Evolutionary conservation across 1,140 invertebrate species (phyloP).

Genomic region (Gonatopus flavifemur): DNA sequence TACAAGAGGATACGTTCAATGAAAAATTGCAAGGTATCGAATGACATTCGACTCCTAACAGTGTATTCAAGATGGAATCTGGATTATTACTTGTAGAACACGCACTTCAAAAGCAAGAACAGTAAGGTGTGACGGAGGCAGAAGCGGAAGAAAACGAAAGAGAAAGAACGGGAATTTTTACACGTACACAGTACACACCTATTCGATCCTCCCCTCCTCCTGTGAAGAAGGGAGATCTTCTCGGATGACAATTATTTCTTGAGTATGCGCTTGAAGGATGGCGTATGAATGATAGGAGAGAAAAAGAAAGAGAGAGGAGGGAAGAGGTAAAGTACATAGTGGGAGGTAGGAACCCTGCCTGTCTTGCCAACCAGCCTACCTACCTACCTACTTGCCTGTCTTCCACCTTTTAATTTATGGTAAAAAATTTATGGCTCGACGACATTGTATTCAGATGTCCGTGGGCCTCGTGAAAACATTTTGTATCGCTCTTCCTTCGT

Average conservation of each 20-base stretch:
- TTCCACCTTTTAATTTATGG: constrained; percentile 41
- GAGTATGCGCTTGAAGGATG: constrained; percentile 27
- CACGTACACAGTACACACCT: no score
- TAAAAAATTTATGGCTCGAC: constrained; percentile 39
- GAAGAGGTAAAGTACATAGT: background rate
- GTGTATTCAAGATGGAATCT: no score
- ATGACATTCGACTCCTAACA: no score
- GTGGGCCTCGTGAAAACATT: constrained; percentile 19
- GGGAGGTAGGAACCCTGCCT: constrained; percentile 5
- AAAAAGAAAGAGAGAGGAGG: background rate
- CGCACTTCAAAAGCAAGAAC: no score
- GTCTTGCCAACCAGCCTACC: no score
- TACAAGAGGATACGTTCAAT: no score
- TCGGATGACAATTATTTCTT: constrained; percentile 45
- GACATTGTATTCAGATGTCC: constrained; percentile 42
- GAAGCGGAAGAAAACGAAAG: background rate
- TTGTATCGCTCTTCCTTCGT: no score
- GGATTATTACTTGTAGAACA: no score
- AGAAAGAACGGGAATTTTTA: background rate
- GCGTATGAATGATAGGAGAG: constrained; percentile 4
- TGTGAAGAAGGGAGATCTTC: constrained; percentile 20
- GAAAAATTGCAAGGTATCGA: no score
- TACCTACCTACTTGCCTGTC: no score
- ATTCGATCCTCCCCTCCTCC: no score
- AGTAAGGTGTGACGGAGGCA: no score